Conservation (phyloP, 1,140 invertebrate species). For the Atta colombica region DNA sequence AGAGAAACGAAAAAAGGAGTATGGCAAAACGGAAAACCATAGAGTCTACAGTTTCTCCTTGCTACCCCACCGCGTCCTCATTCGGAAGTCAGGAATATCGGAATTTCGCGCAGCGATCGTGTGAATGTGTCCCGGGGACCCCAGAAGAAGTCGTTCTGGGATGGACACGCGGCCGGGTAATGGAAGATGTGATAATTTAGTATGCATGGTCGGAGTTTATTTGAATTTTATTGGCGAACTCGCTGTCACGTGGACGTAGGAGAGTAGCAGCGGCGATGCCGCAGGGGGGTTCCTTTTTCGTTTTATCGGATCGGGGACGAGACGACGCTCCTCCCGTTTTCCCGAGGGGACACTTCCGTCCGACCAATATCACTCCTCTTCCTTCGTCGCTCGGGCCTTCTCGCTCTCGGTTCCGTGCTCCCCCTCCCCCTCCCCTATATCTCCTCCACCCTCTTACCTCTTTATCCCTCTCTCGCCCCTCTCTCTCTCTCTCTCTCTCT, state of each 20-base stretch:
- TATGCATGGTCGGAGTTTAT: slow-evolving; percentile 86
- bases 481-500: slow-evolving; percentile 26
- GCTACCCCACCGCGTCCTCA: not conserved
- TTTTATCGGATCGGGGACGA: slow-evolving; percentile 84
- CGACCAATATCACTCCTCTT: slow-evolving; percentile 84
- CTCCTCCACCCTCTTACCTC: slow-evolving; percentile 41
- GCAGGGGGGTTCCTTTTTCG: slow-evolving; percentile 81
- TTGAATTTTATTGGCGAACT: slow-evolving; percentile 87
- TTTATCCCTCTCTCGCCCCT: slow-evolving; percentile 38
- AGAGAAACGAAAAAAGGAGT: slow-evolving; percentile 23
- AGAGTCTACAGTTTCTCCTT: slow-evolving; percentile 10
- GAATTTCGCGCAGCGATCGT: slow-evolving; percentile 68
- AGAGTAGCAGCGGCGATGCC: slow-evolving; percentile 69
- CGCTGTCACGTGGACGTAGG: slow-evolving; percentile 82
- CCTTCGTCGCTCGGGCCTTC: slow-evolving; percentile 54
- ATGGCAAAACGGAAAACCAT: slow-evolving; percentile 6
- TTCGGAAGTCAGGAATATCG: slow-evolving; percentile 70
- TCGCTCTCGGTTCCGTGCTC: slow-evolving; percentile 6
- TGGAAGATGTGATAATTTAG: slow-evolving; percentile 87
- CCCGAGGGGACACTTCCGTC: slow-evolving; percentile 86
- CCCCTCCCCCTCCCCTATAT: slow-evolving; percentile 10
- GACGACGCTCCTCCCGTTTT: slow-evolving; percentile 83
- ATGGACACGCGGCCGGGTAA: slow-evolving; percentile 82
- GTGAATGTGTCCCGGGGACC: slow-evolving; percentile 63
- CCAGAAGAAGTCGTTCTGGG: slow-evolving; percentile 60